Evolutionary conservation across 1,140 invertebrate species (phyloP).

Genomic region (Brachionus paranguensis): DNA sequence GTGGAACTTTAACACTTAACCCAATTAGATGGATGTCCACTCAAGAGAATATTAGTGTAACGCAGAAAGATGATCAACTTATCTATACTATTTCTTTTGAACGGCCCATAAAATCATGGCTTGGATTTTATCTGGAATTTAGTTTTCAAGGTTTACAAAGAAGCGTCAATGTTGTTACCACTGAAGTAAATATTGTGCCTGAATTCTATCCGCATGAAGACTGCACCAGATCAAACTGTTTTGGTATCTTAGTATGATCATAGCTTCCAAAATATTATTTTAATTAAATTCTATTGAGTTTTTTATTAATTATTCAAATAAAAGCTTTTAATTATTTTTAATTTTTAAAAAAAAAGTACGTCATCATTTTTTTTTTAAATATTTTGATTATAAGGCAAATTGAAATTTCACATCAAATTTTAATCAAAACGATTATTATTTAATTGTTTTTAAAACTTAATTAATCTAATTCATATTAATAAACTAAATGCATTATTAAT

Average conservation of each 20-base stretch:
- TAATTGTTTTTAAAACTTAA: no score
- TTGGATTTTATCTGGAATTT: slow-evolving; percentile 46
- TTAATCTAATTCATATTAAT: no score
- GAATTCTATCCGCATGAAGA: slow-evolving; percentile 47
- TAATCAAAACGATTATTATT: no score
- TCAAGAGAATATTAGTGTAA: background rate
- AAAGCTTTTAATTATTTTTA: no score
- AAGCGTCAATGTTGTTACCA: slow-evolving; percentile 46
- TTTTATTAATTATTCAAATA: no score
- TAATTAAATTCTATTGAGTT: no score
- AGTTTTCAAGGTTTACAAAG: slow-evolving; percentile 44
- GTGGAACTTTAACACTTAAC: background rate
- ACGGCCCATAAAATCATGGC: slow-evolving; percentile 44
- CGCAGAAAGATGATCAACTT: background rate
- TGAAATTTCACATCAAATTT: no score
- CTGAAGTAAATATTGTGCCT: slow-evolving; percentile 47
- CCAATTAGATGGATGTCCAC: background rate
- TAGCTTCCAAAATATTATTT: background rate
- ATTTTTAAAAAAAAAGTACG: no score
- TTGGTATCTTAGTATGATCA: slow-evolving; percentile 45
- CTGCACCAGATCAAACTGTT: slow-evolving; percentile 45
- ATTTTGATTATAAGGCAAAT: no score
- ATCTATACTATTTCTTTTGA: background rate
- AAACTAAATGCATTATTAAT: no score
- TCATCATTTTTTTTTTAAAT: no score